These are phyloP conservation scores for Hydrophis major DNA, from an alignment of 2,797 vertebrate genomes.

Conservation along the genomic window DNA sequence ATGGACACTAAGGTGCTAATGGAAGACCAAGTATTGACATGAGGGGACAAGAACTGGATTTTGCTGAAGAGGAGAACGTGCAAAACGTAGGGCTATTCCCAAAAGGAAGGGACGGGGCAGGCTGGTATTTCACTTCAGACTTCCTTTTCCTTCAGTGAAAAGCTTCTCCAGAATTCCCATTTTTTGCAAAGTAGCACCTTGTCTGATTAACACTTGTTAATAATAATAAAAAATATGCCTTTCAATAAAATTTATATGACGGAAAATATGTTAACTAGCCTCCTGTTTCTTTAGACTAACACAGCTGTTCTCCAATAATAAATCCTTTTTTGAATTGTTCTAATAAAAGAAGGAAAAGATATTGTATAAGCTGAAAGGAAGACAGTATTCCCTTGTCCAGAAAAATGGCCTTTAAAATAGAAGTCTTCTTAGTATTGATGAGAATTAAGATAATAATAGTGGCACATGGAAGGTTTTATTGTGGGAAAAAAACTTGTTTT, in stretches of 20 bases:
- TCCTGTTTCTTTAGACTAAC: not conserved
- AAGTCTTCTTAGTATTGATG: not conserved
- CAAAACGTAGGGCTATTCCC: not conserved
- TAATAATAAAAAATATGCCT: not conserved
- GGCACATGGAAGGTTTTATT: not conserved
- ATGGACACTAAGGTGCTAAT: not conserved
- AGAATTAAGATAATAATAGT: not conserved
- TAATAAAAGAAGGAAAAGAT: not conserved
- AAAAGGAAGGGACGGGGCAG: not conserved
- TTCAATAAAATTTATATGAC: not conserved
- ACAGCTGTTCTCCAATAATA: not conserved
- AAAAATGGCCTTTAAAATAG: not conserved
- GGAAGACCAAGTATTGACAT: not conserved
- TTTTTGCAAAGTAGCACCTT: not conserved
- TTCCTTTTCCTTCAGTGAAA: not conserved
- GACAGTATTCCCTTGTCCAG: not conserved
- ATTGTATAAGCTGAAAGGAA: not conserved
- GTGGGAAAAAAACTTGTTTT: not conserved
- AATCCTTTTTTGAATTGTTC: not conserved
- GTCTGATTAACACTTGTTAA: not conserved
- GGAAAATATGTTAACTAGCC: not conserved
- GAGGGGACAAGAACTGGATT: not conserved
- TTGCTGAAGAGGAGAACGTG: not conserved
- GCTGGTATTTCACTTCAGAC: not conserved
- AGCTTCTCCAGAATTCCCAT: not conserved